Base-by-base conservation (phyloP, 1,140 invertebrate species). In the Papilio glaucus region DNA sequence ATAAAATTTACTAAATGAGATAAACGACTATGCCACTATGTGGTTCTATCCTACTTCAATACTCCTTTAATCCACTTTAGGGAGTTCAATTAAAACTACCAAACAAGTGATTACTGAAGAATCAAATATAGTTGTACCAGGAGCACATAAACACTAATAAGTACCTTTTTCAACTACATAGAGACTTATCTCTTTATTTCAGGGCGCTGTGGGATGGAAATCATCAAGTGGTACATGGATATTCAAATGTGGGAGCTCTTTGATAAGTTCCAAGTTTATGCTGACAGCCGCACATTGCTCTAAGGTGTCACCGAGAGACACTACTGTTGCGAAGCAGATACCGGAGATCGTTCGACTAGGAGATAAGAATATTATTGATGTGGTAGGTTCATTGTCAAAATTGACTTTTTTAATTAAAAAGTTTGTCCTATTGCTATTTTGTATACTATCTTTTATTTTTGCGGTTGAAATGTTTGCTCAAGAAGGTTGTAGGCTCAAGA, bases 241-340 rank as follows among this genome's bases (percentile, higher is more conserved):
- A 39, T 82, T 80, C 60, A 77, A 73, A 68, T 82, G 80, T 37
- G 80, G 80, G 6, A 72, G 78, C 49, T 74, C 80, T 4, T 72
- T 82, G 9, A 82, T 82, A 49, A 78, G 74, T 38, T 45, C 71
- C 6, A 75, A 73, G 33, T 78, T 73, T 29, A 45, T 78, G 26
- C 65, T 79, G 15, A 80, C 80, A n/a, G 80, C 80, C n/a, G 80
- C 76, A 1, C 80, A 82, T 39, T 81, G 79, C 49, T 72, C 78
- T 10, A 74, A 60, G 38, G 38, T 71, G 9, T 74, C 76, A 12
- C 7, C 63, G 4, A 60, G 69, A 7, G 69, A 75, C 37, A 37
- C 39, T 15, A 63, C 39, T 8, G 62, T 78, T 1, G 69, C 72
- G 15, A 71, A 76, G 15, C 38, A 15, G 0, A 38, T 18, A 0